Percentiles rank a stretch among this genome's conserved stretches.
Evolutionary conservation across 2,888 invertebrate genomes (phyloP).

Genomic region (Stenolophus ochropezus): DNA sequence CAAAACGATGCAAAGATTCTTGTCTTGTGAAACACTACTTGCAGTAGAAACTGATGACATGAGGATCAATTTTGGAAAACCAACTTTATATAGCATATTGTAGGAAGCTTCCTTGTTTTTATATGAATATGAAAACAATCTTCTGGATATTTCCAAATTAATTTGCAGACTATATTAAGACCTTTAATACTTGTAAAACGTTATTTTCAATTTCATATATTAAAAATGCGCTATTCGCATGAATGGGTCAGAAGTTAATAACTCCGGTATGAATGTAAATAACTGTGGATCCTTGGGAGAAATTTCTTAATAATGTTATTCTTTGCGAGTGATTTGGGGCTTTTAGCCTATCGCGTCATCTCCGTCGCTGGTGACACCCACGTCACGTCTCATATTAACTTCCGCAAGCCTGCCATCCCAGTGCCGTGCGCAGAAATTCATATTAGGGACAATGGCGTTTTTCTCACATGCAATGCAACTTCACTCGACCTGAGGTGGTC

Average conservation of each 20-base stretch:
- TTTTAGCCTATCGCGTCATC: slow-evolving; percentile 24
- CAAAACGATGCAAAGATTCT: too few species aligned
- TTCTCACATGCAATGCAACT: not conserved
- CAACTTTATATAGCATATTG: too few species aligned
- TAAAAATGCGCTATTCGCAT: slow-evolving; percentile 12
- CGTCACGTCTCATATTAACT: slow-evolving; percentile 54
- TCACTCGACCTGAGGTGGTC: not conserved
- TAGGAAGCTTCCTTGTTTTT: too few species aligned
- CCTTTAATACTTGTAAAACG: too few species aligned
- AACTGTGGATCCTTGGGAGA: not conserved
- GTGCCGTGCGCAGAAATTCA: slow-evolving; percentile 15
- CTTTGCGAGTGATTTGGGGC: slow-evolving; percentile 5
- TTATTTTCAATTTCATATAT: too few species aligned
- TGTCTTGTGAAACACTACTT: too few species aligned
- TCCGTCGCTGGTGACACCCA: slow-evolving; percentile 27
- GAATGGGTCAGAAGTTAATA: slow-evolving; percentile 13
- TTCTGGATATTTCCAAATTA: too few species aligned
- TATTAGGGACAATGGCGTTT: not conserved
- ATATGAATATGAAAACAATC: too few species aligned
- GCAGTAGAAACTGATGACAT: too few species aligned
- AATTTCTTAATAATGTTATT: slow-evolving; percentile 42
- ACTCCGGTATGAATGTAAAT: slow-evolving; percentile 26
- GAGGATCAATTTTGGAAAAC: too few species aligned
- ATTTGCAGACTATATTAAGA: too few species aligned
- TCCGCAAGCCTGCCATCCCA: not conserved